phyloP scores from a whole-genome alignment of 1,140 invertebrate genomes.

The Ceratina australensis region DNA sequence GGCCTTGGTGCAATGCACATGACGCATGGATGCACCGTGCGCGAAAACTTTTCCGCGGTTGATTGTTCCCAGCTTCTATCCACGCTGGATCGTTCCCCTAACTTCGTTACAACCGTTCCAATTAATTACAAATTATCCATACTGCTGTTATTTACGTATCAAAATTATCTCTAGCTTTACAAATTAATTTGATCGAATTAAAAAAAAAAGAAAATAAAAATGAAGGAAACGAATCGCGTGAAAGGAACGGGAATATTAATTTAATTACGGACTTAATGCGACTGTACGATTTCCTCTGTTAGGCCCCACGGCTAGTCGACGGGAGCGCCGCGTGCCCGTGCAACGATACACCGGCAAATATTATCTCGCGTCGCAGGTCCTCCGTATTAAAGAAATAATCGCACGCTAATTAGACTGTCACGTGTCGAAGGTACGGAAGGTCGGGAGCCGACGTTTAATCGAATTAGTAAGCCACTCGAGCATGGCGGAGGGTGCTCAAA shows the following conservation, averaged over 20 bases:
- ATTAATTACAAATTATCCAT: too few species aligned
- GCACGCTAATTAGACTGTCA: constrained; percentile 56
- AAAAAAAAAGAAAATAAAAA: too few species aligned
- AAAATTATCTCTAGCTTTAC: too few species aligned
- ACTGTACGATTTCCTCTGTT: too few species aligned
- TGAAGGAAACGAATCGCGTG: too few species aligned
- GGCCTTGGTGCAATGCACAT: constrained; percentile 23
- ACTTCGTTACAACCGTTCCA: not conserved
- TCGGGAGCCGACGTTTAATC: constrained; percentile 54
- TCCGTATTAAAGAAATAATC: constrained; percentile 51
- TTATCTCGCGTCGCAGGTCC: not conserved
- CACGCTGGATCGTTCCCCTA: not conserved
- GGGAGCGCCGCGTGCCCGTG: not conserved
- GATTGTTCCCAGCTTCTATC: not conserved
- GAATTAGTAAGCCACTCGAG: constrained; percentile 60
- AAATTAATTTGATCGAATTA: too few species aligned
- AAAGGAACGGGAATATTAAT: too few species aligned
- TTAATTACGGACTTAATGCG: too few species aligned
- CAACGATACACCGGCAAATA: not conserved
- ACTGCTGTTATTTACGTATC: too few species aligned
- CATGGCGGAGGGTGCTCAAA: constrained; percentile 49
- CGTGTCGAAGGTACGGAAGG: constrained; percentile 43
- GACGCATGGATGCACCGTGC: constrained; percentile 22
- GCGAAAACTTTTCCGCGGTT: constrained; percentile 10
- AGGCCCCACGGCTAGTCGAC: too few species aligned